Base-by-base conservation (phyloP, 2,113 vertebrate species). In the Oreochromis tanganicae region DNA sequence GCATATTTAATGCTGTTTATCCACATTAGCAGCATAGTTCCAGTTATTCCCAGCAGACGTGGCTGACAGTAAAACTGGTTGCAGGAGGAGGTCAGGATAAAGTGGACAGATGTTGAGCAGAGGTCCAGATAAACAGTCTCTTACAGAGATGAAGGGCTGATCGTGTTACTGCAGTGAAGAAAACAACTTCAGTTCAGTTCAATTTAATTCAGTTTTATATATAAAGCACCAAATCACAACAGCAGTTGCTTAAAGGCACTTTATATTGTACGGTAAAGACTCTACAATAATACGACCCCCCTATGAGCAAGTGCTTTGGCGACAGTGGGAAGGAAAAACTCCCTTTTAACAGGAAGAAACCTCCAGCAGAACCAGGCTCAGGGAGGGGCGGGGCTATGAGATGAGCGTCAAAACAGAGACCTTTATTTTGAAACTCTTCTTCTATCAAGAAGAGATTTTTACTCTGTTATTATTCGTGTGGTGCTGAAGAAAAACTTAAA, bases 391-490 rank as follows among this genome's bases (percentile, higher is more conserved):
- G 27, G 27, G 27, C 27, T 3, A 27, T 27, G 36, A 38, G 36
- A 9, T 9, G 36, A 38, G 36, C 1, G 36, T 9, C 36, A 38
- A 9, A 38, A 9, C 32, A n/a, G 10, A 66, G 61, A 66, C 61
- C n/a, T 66, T 66, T 66, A 66, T 13, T 66, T 66, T 66, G 34
- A 66, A 66, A 66, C 6, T 66, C 17, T 66, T 66, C 32, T 66
- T 1, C 10, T n/a, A 7, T n/a, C 19, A n/a, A n/a, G 61, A n/a
- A 66, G 34, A 5, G 17, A 66, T 38, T 66, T 66, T n/a, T 36
- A n/a, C 6, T 66, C 1, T 0, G 34, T n/a, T 38, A 5, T 38
- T 38, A 3, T 66, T 66, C 6, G 4, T 0, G 34, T 66, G 61
- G 10, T 21, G 32, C 63, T 41, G 34, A 68, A 14, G 10, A 24